A percentile compares a stretch with the other conserved stretches of the same genome.
Conservation (phyloP, 2,888 invertebrate species). For the Scrobipalpa atriplicella region DNA sequence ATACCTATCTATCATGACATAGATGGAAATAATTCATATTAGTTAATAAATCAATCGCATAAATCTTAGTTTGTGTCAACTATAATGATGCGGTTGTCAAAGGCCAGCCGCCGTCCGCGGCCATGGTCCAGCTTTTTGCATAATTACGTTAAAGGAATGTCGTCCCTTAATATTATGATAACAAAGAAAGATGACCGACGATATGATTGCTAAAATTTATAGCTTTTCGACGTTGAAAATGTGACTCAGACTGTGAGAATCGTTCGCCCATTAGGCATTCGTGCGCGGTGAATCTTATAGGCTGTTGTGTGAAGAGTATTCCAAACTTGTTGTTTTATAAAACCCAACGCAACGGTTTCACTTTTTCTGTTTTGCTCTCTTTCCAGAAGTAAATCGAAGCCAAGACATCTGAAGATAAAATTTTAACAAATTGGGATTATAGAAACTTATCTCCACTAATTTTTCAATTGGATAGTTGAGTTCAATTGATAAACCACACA, state of each 20-base stretch:
- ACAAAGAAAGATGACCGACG: conserved; percentile 78
- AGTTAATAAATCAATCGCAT: conserved; percentile 72
- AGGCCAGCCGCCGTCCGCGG: conserved; percentile 67
- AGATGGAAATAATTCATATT: conserved; percentile 65
- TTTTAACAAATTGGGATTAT: background rate
- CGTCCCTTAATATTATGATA: conserved; percentile 78
- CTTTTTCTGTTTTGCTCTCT: background rate
- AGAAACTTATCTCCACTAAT: background rate
- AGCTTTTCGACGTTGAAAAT: conserved; percentile 44
- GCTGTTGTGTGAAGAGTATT: conserved; percentile 12
- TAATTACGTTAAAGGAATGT: conserved; percentile 78
- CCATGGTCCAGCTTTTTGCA: conserved; percentile 80
- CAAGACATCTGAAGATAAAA: conserved; percentile 8
- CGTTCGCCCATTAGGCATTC: conserved; percentile 31
- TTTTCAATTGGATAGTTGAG: background rate
- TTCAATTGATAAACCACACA: conserved; percentile 9
- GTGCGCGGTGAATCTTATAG: conserved; percentile 28
- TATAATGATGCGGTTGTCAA: conserved; percentile 79
- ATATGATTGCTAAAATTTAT: conserved; percentile 71
- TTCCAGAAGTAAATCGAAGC: background rate
- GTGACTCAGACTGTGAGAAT: conserved; percentile 60
- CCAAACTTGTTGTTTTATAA: background rate
- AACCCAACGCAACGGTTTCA: background rate
- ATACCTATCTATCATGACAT: conserved; percentile 37
- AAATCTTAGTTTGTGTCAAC: conserved; percentile 78